Percentiles rank a stretch among this genome's conserved stretches.
Conservation (phyloP, 2,113 vertebrate genomes). For the Xenus cinereus region DNA sequence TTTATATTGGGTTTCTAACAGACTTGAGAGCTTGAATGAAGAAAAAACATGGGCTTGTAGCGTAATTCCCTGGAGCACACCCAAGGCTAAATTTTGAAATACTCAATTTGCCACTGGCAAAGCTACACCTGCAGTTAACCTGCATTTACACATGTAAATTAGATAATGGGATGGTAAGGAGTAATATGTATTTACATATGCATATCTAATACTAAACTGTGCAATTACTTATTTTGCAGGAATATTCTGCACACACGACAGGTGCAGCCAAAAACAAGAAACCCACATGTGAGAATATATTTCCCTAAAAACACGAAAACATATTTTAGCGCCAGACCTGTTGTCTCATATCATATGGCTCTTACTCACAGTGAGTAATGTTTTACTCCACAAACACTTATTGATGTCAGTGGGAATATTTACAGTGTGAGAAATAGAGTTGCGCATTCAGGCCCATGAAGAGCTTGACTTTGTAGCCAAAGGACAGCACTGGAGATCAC, state of each 20-base stretch:
- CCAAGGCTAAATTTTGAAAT: neutral
- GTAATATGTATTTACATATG: neutral
- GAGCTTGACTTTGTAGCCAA: neutral
- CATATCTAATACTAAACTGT: neutral
- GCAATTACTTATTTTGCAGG: neutral
- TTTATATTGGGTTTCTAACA: conserved; percentile 5
- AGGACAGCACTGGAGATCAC: neutral
- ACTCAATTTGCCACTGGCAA: neutral
- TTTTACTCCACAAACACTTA: neutral
- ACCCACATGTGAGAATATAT: neutral
- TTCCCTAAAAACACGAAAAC: neutral
- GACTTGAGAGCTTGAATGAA: neutral
- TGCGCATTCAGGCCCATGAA: neutral
- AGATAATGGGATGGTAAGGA: neutral
- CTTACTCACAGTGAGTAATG: neutral
- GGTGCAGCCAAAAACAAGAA: neutral
- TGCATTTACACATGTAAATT: neutral
- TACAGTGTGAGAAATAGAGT: neutral
- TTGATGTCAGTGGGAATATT: neutral
- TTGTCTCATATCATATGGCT: neutral
- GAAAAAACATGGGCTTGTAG: neutral
- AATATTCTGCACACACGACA: neutral
- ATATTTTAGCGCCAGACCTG: neutral
- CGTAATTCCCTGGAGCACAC: neutral
- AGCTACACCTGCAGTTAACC: neutral